Percentiles rank a stretch among this genome's conserved stretches.
phyloP scores from a whole-genome alignment of 2,888 invertebrate species.

The Anoncus sp. region DNA sequence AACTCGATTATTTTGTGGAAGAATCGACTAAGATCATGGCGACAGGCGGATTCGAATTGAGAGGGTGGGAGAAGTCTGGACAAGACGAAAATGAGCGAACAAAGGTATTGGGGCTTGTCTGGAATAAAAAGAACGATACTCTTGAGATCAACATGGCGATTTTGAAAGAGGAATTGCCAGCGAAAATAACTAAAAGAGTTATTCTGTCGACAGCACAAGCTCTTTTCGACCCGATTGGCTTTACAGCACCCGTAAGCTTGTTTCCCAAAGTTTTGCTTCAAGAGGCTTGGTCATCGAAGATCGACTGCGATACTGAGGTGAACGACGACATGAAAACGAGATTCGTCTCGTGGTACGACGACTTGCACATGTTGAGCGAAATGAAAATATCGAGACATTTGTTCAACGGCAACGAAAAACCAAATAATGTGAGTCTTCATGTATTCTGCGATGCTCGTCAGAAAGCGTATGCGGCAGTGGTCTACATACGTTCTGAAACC shows the following conservation, averaged over 20 bases:
- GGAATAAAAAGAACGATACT: constrained; percentile 4
- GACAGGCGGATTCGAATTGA: constrained; percentile 1
- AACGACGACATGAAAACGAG: not conserved
- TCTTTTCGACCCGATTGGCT: constrained; percentile 38
- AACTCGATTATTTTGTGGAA: constrained; percentile 10
- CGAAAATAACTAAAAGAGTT: constrained; percentile 37
- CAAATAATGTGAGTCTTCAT: too few species aligned
- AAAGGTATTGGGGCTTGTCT: not conserved
- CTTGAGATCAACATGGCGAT: too few species aligned
- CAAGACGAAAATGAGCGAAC: not conserved
- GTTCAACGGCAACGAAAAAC: too few species aligned
- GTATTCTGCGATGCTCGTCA: too few species aligned
- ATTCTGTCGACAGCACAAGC: constrained; percentile 27
- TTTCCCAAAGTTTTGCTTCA: constrained; percentile 24
- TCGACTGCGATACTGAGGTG: constrained; percentile 45
- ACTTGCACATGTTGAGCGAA: too few species aligned
- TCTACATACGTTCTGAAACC: too few species aligned
- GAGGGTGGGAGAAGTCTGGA: constrained; percentile 17
- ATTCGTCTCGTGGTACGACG: not conserved
- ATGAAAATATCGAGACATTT: too few species aligned
- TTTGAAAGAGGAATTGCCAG: too few species aligned
- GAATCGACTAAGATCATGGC: not conserved
- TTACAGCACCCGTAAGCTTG: constrained; percentile 6
- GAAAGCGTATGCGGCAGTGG: too few species aligned
- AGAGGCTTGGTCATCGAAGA: constrained; percentile 9